A percentile compares a stretch with the other conserved stretches of the same genome.
Conservation (phyloP, 2,113 vertebrate genomes). For the Sebastes schlegelii region DNA sequence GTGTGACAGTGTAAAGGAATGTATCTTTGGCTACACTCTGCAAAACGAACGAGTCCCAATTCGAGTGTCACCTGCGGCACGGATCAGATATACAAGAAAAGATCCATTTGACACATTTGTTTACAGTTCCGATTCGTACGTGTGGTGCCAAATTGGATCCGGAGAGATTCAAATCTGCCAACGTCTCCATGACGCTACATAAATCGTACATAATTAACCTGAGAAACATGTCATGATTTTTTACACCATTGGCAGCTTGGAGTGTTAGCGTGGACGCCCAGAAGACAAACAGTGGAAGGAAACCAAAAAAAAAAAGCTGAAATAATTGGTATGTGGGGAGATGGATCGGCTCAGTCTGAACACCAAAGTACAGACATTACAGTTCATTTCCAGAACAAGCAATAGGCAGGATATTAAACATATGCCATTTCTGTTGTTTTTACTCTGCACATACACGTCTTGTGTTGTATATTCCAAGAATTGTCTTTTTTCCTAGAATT, state of each 20-base stretch:
- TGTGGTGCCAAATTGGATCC: constrained; percentile 59
- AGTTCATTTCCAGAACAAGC: constrained; percentile 1
- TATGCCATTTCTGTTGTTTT: not conserved
- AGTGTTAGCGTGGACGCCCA: constrained; percentile 31
- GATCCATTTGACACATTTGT: constrained; percentile 49
- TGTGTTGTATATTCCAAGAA: not conserved
- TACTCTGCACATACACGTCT: not conserved
- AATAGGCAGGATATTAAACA: not conserved
- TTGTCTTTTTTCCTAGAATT: not conserved
- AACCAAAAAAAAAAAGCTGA: constrained; percentile 28
- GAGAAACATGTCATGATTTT: constrained; percentile 31
- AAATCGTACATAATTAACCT: constrained; percentile 70
- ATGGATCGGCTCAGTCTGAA: constrained; percentile 19
- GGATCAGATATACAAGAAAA: constrained; percentile 40
- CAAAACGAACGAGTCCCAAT: constrained; percentile 16
- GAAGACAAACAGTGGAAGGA: constrained; percentile 51
- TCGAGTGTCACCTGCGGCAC: constrained; percentile 36
- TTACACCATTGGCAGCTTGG: constrained; percentile 39
- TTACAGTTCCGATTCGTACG: constrained; percentile 48
- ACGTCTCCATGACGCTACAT: constrained; percentile 54
- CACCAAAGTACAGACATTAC: constrained; percentile 7
- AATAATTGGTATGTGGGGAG: constrained; percentile 60
- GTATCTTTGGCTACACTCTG: not conserved
- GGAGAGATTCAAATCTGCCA: constrained; percentile 57
- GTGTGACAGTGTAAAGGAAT: constrained; percentile 20